Conservation (phyloP, 2,113 vertebrate species). For the Scatophagus argus region DNA sequence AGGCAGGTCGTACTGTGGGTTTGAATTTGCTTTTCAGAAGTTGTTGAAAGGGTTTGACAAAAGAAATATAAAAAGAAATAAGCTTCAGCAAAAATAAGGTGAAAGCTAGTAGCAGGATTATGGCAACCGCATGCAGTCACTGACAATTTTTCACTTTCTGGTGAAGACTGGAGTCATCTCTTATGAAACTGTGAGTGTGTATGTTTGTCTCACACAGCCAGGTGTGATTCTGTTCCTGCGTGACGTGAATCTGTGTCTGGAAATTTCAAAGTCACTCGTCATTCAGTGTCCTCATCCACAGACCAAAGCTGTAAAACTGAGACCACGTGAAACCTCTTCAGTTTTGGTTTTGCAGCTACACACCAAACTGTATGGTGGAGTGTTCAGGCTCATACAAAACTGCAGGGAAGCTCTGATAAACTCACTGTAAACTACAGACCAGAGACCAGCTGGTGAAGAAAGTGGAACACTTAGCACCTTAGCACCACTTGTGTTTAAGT, state of each 20-base stretch:
- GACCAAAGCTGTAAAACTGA: not conserved
- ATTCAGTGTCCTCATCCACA: not conserved
- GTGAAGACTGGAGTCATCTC: not conserved
- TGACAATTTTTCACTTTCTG: not conserved
- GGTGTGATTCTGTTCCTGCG: not conserved
- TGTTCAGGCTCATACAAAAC: too few relatives aligned
- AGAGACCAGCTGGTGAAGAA: too few relatives aligned
- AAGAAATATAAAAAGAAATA: conserved; percentile 11
- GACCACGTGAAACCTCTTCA: not conserved
- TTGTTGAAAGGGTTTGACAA: conserved; percentile 41
- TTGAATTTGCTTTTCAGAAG: conserved; percentile 52
- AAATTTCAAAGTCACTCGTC: not conserved
- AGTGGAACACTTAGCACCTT: too few relatives aligned
- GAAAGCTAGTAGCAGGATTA: conserved; percentile 5
- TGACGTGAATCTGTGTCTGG: not conserved
- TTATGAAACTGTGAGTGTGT: not conserved
- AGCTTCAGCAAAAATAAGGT: conserved; percentile 20
- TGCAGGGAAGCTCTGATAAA: too few relatives aligned
- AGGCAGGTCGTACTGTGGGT: conserved; percentile 7
- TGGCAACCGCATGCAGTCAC: not conserved
- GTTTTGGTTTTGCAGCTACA: too few relatives aligned
- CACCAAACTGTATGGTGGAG: too few relatives aligned
- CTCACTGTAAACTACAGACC: too few relatives aligned
- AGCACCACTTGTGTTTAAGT: too few relatives aligned
- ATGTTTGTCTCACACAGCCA: not conserved